Evolutionary conservation across 2,888 invertebrate species (phyloP), one percentile per base, ranked within the genome.

Genomic region (Euzophera pinguis): DNA sequence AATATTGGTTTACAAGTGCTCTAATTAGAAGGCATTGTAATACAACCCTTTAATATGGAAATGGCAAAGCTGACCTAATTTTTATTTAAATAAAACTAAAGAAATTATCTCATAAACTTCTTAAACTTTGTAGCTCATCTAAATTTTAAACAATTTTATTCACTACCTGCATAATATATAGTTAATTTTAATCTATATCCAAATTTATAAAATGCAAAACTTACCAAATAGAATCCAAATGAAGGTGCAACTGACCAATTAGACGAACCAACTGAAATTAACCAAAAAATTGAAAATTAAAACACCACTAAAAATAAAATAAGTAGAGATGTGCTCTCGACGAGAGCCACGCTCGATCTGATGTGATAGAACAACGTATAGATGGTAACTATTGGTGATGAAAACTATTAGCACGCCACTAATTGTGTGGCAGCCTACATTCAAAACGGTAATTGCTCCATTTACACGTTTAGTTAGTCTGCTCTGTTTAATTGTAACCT

Each of bases 391-490:
- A 80, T 82, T 76, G 84, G 79, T 86, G 86, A 89, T 90, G 88
- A 85, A 88, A 89, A 85, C 84, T 84, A 86, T 89, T 89, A 89
- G 89, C 87, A 75, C 69, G 69, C 73, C 73, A 86, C 89, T 90
- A 90, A 90, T 89, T 90, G 88, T 81, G 74, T 79, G 67, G 80
- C 79, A 87, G 86, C 88, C 88, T 88, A 88, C 89, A 89, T 89
- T 80, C 74, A 63, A 75, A 68, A 72, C 84, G 88, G 88, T 90
- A 90, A 90, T 90, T 90, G 90, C 76, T 71, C 88, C 85, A 90
- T 90, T 89, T 90, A 89, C 89, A 89, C 87, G 79, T 87, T 85
- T 87, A 72, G 89, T 89, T 89, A 90, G 90, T 83, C 78, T 67
- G 69, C 67, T 75, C 71, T 79, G 82, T 79, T 84, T 89, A 90